Evolutionary conservation across 2,797 vertebrate species (phyloP).

Genomic region (Chlorospingus semifuscus): DNA sequence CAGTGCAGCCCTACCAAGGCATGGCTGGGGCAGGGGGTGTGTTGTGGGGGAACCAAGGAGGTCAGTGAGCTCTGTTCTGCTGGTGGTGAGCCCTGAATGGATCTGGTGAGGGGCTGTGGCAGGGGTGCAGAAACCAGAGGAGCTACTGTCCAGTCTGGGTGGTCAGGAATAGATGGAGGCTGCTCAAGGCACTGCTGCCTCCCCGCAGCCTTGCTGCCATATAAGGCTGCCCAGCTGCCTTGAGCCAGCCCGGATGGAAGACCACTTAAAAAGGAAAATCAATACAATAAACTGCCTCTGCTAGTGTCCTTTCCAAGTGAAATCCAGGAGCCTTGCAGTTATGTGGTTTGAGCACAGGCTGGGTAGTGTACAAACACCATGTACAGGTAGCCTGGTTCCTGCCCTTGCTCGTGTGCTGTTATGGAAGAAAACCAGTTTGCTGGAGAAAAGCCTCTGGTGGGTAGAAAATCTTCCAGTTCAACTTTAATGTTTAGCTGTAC

Average conservation of each 20-base stretch:
- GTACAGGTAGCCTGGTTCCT: neutral
- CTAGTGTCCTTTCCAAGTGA: neutral
- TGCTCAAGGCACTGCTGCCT: neutral
- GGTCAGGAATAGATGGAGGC: conserved; percentile 34
- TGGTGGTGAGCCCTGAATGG: accelerated
- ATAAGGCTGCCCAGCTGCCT: conserved; percentile 24
- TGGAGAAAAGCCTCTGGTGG: neutral
- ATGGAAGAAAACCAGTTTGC: neutral
- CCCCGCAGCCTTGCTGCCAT: neutral
- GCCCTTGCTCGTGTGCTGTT: neutral
- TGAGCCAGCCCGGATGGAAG: neutral
- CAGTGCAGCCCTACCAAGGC: neutral
- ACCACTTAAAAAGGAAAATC: conserved; percentile 1
- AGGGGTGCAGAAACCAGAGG: accelerated
- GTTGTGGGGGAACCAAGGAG: neutral
- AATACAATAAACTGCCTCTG: neutral
- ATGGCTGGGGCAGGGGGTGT: neutral
- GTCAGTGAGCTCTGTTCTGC: neutral
- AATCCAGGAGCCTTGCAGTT: neutral
- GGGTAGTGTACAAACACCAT: accelerated
- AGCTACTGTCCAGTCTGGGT: neutral
- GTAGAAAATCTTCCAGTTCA: neutral
- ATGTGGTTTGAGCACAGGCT: accelerated
- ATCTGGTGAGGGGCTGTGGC: neutral
- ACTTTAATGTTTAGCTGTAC: neutral